Evolutionary conservation across 1,140 invertebrate species (phyloP).

Genomic region (Conopomorpha cramerella): DNA sequence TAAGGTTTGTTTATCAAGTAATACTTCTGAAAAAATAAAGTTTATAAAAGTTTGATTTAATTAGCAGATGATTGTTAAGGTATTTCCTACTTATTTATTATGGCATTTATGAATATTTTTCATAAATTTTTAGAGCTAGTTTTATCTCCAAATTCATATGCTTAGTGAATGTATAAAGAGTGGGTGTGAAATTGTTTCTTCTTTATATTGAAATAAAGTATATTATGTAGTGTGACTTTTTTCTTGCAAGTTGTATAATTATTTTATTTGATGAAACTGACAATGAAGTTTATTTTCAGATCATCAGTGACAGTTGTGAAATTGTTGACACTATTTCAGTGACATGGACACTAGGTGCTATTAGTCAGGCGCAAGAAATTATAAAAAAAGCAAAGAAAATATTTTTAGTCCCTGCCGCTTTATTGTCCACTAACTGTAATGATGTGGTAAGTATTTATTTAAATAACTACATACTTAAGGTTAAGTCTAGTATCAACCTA

Average conservation of each 20-base stretch:
- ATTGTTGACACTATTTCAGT: conserved; percentile 14
- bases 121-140: background rate
- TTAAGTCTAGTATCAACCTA: too few relatives aligned
- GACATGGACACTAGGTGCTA: conserved; percentile 19
- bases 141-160: background rate
- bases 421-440: conserved; percentile 18
- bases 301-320: conserved; percentile 14
- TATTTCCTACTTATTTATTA: conserved; percentile 2
- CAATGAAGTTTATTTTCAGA: conserved; percentile 7
- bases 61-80: too few relatives aligned
- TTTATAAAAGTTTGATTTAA: conserved; percentile 1
- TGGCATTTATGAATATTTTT: background rate
- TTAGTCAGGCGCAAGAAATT: conserved; percentile 13
- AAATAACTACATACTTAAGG: too few relatives aligned
- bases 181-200: background rate
- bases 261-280: background rate
- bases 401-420: conserved; percentile 20
- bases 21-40: background rate
- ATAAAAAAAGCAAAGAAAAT: conserved; percentile 12
- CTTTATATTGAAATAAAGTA: background rate
- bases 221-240: background rate
- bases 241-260: background rate
- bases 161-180: too few relatives aligned
- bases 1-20: conserved; percentile 12
- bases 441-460: conserved; percentile 15